A percentile compares a stretch with the other conserved stretches of the same genome.
Evolutionary conservation across 2,113 vertebrate species (phyloP).

Genomic region (Apteryx owenii): DNA sequence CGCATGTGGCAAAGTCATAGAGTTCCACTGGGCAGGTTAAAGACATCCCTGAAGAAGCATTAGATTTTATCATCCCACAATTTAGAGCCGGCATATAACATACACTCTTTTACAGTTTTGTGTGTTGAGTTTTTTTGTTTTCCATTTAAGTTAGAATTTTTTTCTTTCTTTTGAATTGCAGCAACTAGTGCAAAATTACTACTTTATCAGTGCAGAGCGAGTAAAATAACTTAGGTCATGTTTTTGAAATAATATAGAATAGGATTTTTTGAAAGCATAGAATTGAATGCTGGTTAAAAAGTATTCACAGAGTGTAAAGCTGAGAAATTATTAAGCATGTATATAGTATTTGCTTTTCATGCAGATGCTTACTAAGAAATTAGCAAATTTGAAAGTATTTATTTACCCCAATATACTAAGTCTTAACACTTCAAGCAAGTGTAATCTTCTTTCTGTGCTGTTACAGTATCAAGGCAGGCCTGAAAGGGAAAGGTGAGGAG

Average conservation of each 20-base stretch:
- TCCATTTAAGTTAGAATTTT: not conserved
- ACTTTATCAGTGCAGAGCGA: not conserved
- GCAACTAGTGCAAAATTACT: not conserved
- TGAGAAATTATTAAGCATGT: not conserved
- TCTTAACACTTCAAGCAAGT: not conserved
- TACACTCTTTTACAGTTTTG: not conserved
- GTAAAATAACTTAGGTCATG: not conserved
- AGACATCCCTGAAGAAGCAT: not conserved
- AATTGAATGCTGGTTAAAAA: not conserved
- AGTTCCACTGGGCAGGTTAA: not conserved
- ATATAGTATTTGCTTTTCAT: not conserved
- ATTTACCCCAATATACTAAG: not conserved
- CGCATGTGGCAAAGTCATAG: not conserved
- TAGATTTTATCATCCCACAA: not conserved
- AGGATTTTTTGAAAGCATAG: not conserved
- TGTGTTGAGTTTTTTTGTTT: not conserved
- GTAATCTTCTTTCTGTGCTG: not conserved
- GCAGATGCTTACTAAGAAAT: not conserved
- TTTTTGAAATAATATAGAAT: not conserved
- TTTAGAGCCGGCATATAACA: not conserved
- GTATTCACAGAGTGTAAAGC: not conserved
- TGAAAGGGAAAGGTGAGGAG: not conserved
- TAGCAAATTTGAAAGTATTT: not conserved
- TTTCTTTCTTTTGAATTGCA: not conserved
- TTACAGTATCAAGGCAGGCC: not conserved